phyloP scores from a whole-genome alignment of 2,797 vertebrate genomes.

The Enteromius mattozi region DNA sequence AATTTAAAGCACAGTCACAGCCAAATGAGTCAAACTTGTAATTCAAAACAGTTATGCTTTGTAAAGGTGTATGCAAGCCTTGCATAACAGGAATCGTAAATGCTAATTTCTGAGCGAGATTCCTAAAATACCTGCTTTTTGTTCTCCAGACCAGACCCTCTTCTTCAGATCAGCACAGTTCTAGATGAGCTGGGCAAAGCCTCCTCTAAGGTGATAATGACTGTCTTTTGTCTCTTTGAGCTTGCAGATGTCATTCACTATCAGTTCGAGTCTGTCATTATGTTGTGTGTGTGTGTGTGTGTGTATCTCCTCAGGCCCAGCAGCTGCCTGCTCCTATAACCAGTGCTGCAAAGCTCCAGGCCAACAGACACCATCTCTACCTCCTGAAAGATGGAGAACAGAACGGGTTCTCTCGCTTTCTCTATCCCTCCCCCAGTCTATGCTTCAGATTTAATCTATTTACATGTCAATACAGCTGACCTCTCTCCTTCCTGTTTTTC shows the following conservation, averaged over 20 bases:
- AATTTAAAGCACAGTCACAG: no score
- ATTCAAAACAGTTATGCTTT: not conserved
- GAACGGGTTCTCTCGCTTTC: constrained; percentile 73
- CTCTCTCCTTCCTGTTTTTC: constrained; percentile 30
- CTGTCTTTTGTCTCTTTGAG: not conserved
- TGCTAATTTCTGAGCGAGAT: not conserved
- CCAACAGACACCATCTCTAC: constrained; percentile 88
- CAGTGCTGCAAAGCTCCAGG: constrained; percentile 86
- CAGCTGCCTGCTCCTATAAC: constrained; percentile 86
- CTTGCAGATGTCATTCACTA: constrained; percentile 16
- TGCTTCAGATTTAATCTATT: constrained; percentile 24
- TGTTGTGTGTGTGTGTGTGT: not conserved
- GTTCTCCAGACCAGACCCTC: constrained; percentile 79
- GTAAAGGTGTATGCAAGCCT: not conserved
- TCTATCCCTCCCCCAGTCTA: not conserved
- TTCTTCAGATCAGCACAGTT: constrained; percentile 81
- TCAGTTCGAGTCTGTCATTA: constrained; percentile 23
- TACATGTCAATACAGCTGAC: constrained; percentile 16
- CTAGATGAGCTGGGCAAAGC: constrained; percentile 90
- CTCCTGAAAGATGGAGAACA: constrained; percentile 85
- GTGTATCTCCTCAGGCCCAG: constrained; percentile 79
- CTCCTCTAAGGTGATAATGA: constrained; percentile 84
- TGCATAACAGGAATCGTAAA: not conserved
- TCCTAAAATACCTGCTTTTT: constrained; percentile 44
- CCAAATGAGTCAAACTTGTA: no score